Evolutionary conservation across 2,113 vertebrate species (phyloP).

Genomic region (Rhagologus leucostigma): DNA sequence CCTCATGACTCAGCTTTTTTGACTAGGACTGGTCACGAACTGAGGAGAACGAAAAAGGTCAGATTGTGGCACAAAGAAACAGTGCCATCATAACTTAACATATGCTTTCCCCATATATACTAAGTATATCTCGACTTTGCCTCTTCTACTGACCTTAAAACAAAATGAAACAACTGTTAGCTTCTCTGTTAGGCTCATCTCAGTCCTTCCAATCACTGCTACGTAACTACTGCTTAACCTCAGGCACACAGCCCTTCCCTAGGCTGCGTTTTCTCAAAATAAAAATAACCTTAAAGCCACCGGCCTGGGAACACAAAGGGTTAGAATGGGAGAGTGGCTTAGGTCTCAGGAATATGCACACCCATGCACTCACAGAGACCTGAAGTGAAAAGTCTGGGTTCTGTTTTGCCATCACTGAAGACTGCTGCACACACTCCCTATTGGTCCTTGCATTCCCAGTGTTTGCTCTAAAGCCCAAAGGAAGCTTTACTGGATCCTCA

Average conservation of each 20-base stretch:
- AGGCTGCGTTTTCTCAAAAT: neutral
- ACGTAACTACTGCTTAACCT: neutral
- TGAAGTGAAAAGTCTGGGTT: neutral
- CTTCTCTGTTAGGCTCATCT: neutral
- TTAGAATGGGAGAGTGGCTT: neutral
- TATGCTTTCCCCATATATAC: neutral
- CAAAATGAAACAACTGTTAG: neutral
- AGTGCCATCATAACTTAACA: neutral
- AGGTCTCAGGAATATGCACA: neutral
- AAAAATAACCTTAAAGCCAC: neutral
- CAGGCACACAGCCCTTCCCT: neutral
- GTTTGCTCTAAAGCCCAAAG: neutral
- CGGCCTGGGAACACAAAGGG: neutral
- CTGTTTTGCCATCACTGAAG: neutral
- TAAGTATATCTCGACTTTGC: neutral
- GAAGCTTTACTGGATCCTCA: neutral
- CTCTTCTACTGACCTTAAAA: neutral
- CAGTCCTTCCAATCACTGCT: neutral
- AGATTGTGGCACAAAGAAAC: neutral
- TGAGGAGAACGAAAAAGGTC: neutral
- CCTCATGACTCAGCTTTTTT: neutral
- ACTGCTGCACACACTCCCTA: fast-evolving
- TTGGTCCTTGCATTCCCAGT: neutral
- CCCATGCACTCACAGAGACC: neutral
- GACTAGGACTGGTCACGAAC: neutral